Evolutionary conservation across 2,888 invertebrate genomes (phyloP).

Genomic region (Tetramorium bicarinatum): DNA sequence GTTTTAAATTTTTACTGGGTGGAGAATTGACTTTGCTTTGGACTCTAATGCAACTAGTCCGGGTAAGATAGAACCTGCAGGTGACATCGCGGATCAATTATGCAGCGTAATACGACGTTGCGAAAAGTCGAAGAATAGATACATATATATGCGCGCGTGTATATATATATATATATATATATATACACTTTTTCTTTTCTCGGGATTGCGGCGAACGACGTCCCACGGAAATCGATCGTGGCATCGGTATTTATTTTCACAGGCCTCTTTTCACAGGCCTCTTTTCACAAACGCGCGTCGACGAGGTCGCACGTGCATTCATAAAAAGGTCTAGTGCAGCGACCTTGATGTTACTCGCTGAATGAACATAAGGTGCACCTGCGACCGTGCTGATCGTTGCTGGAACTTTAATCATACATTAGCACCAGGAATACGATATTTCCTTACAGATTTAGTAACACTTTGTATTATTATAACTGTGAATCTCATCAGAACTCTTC

Average conservation of each 20-base stretch:
- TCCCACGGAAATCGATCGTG: slow-evolving; percentile 54
- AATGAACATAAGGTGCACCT: slow-evolving; percentile 62
- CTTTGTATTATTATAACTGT: not conserved
- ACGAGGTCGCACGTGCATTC: slow-evolving; percentile 53
- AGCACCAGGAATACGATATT: not conserved
- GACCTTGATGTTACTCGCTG: slow-evolving; percentile 70
- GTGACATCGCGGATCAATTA: slow-evolving; percentile 47
- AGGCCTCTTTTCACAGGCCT: slow-evolving; percentile 55
- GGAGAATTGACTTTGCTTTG: not conserved
- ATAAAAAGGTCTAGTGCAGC: slow-evolving; percentile 55
- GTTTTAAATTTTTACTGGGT: not conserved
- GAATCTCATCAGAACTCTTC: not conserved
- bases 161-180: not conserved
- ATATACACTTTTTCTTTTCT: not conserved
- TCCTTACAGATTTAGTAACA: not conserved
- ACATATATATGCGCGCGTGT: not conserved
- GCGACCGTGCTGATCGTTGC: not conserved
- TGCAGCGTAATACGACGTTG: slow-evolving; percentile 9
- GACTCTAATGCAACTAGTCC: not conserved
- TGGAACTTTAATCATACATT: not conserved
- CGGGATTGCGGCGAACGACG: slow-evolving; percentile 12
- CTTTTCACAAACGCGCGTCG: slow-evolving; percentile 46
- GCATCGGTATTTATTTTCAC: slow-evolving; percentile 59
- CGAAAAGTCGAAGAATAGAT: slow-evolving; percentile 20
- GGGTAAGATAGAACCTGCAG: not conserved